A percentile compares a stretch with the other conserved stretches of the same genome.
Conservation (phyloP, 2,113 vertebrate species). For the Hypomesus transpacificus region DNA sequence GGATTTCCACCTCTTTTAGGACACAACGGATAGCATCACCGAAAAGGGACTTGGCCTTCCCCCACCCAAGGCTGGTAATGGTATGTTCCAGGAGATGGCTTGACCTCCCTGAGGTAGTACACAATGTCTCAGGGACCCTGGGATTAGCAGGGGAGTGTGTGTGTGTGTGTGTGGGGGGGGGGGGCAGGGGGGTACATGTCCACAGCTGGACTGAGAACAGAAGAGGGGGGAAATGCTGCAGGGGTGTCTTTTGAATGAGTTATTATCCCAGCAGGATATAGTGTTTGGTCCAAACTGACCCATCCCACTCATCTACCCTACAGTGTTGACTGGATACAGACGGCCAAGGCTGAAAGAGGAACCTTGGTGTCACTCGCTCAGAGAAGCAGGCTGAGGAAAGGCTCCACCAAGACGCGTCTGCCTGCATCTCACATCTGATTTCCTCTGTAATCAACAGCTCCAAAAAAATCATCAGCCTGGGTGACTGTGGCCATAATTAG, state of each 20-base stretch:
- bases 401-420: constrained; percentile 7
- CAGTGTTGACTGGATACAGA: background rate
- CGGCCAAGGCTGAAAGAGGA: constrained; percentile 8
- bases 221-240: background rate
- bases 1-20: constrained; percentile 8
- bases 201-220: background rate
- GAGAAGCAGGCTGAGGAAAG: constrained; percentile 23
- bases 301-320: background rate
- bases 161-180: background rate
- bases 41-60: background rate
- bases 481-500: constrained; percentile 19
- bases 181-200: background rate
- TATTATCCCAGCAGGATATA: constrained; percentile 1
- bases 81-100: background rate
- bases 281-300: background rate
- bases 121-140: background rate
- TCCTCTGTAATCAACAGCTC: constrained; percentile 29
- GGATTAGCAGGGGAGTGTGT: constrained; percentile 1
- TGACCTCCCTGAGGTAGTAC: background rate
- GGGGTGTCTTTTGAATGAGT: background rate
- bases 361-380: constrained; percentile 24
- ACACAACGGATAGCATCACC: background rate
- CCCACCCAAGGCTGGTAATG: background rate
- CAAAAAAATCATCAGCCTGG: constrained; percentile 6
- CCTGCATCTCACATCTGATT: constrained; percentile 41